Conservation (phyloP, 1,140 invertebrate species). For the Drosophila pallidifrons region DNA sequence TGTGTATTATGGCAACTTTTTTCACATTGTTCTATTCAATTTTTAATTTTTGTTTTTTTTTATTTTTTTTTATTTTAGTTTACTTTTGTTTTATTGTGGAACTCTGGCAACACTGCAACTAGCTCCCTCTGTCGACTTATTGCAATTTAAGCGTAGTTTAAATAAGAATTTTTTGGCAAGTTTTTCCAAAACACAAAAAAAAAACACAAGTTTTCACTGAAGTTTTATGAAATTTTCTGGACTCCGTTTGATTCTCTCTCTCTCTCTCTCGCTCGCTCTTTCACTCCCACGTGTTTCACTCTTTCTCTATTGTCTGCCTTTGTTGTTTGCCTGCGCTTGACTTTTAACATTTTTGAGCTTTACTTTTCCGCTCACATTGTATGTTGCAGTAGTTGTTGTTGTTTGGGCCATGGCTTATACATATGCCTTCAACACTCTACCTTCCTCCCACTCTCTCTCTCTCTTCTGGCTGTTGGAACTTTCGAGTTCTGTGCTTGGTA, state of each 20-base stretch:
- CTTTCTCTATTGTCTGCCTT: conserved; percentile 10
- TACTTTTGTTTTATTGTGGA: conserved; percentile 71
- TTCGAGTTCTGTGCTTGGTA: conserved; percentile 44
- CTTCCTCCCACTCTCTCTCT: not conserved
- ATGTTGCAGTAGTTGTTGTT: conserved; percentile 21
- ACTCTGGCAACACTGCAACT: conserved; percentile 50
- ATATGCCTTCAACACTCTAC: not conserved
- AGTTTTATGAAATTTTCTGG: conserved; percentile 79
- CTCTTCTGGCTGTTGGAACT: not conserved
- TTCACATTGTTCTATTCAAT: conserved; percentile 43
- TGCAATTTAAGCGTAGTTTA: conserved; percentile 81
- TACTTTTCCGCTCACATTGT: conserved; percentile 39
- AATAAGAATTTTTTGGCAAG: conserved; percentile 74
- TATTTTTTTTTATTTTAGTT: conserved; percentile 33
- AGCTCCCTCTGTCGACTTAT: conserved; percentile 46
- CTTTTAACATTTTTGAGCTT: conserved; percentile 59
- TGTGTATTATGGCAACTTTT: conserved; percentile 51
- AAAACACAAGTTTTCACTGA: conserved; percentile 59
- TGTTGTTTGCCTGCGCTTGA: conserved; percentile 52
- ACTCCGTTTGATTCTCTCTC: conserved; percentile 18
- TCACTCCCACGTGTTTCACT: not conserved
- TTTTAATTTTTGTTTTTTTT: conserved; percentile 7
- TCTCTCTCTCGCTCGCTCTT: not conserved
- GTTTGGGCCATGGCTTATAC: conserved; percentile 30
- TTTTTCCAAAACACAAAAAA: conserved; percentile 41